Conservation (phyloP, 2,113 vertebrate species). For the Rafetus swinhoei region DNA sequence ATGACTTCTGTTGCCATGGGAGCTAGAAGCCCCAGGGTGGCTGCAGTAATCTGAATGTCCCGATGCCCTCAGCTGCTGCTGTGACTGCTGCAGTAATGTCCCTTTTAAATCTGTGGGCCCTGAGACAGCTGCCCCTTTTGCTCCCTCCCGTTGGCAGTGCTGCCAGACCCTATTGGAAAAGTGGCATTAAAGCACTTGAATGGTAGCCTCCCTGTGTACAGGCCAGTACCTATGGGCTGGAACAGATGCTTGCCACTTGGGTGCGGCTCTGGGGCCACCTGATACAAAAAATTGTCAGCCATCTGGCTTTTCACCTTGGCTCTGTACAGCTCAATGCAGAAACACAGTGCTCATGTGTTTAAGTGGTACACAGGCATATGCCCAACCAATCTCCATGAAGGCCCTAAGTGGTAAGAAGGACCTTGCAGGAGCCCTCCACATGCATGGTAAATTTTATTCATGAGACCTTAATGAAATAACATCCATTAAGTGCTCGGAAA, state of each 20-base stretch:
- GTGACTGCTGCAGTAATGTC: too few species aligned
- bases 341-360: not conserved
- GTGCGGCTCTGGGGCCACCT: not conserved
- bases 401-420: not conserved
- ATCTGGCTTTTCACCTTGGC: not conserved
- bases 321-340: not conserved
- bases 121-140: too few species aligned
- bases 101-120: too few species aligned
- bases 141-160: too few species aligned
- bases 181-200: too few species aligned
- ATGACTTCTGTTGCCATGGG: too few species aligned
- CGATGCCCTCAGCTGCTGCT: too few species aligned
- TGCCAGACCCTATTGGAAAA: too few species aligned
- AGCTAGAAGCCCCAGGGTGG: too few species aligned
- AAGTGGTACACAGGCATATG: not conserved
- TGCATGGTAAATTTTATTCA: not conserved
- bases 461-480: not conserved
- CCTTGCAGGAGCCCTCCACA: not conserved
- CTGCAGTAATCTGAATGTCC: too few species aligned
- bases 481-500: not conserved
- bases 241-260: not conserved
- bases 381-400: not conserved
- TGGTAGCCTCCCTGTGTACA: too few species aligned
- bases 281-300: not conserved
- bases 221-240: not conserved